These are phyloP conservation scores for Pollachius pollachius DNA, from an alignment of 2,113 vertebrate genomes.

Conservation along the genomic window DNA sequence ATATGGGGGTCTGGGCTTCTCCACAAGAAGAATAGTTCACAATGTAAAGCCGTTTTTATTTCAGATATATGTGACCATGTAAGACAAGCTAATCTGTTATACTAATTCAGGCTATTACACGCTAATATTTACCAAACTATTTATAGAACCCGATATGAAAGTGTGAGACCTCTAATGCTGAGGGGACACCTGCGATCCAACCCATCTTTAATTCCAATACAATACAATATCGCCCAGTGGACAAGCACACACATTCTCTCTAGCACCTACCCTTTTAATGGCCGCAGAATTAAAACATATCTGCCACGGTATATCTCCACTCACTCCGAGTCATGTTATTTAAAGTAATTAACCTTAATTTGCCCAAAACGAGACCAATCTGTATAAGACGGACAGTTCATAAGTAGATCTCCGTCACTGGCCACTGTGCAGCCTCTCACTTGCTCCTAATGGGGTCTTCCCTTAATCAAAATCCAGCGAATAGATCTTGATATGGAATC, in stretches of 20 bases:
- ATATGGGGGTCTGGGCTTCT: too few relatives aligned
- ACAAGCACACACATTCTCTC: conserved; percentile 51
- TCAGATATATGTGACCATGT: too few relatives aligned
- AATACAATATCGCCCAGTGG: conserved; percentile 60
- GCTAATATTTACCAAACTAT: too few relatives aligned
- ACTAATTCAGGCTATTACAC: too few relatives aligned
- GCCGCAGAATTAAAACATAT: conserved; percentile 81
- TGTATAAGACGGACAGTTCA: conserved; percentile 93
- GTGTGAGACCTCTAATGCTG: too few relatives aligned
- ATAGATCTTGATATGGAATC: conserved; percentile 99
- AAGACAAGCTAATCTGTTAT: too few relatives aligned
- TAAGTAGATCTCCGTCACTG: conserved; percentile 83
- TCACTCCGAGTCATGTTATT: conserved; percentile 92
- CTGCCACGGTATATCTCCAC: conserved; percentile 56
- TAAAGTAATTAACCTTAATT: conserved; percentile 99
- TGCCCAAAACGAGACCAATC: conserved; percentile 85
- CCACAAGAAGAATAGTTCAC: too few relatives aligned
- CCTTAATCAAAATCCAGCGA: conserved; percentile 99
- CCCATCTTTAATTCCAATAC: neutral
- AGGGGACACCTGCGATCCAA: neutral
- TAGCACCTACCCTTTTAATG: conserved; percentile 77
- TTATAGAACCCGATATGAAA: too few relatives aligned
- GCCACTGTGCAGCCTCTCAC: conserved; percentile 85
- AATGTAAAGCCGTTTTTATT: too few relatives aligned
- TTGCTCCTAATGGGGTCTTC: conserved; percentile 94